Evolutionary conservation across 2,888 invertebrate species (phyloP).

Genomic region (Catocala nupta): DNA sequence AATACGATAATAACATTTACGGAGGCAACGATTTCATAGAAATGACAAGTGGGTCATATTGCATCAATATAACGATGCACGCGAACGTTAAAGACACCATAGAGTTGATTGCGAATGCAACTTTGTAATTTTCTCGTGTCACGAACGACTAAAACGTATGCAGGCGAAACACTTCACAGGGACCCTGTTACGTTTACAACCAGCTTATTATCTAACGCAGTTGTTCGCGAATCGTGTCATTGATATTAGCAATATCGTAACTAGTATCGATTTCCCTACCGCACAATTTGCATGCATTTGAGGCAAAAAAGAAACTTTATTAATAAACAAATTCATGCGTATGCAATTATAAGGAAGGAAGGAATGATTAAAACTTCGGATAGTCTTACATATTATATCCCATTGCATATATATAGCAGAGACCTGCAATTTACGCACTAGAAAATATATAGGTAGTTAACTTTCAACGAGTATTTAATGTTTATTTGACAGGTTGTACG

Average conservation of each 20-base stretch:
- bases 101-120: slow-evolving; percentile 71
- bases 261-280: slow-evolving; percentile 48
- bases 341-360: slow-evolving; percentile 57
- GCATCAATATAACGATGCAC: slow-evolving; percentile 81
- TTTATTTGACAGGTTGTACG: slow-evolving; percentile 26
- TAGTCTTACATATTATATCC: slow-evolving; percentile 56
- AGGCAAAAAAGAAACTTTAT: slow-evolving; percentile 30
- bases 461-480: slow-evolving; percentile 32
- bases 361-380: slow-evolving; percentile 53
- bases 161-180: slow-evolving; percentile 47
- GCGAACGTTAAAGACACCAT: slow-evolving; percentile 76
- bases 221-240: slow-evolving; percentile 43
- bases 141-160: slow-evolving; percentile 61
- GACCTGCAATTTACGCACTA: slow-evolving; percentile 35
- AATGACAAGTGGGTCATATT: slow-evolving; percentile 79
- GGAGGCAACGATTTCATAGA: slow-evolving; percentile 68
- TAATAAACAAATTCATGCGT: slow-evolving; percentile 33
- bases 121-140: slow-evolving; percentile 73
- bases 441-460: slow-evolving; percentile 37
- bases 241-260: slow-evolving; percentile 47
- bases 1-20: slow-evolving; percentile 36
- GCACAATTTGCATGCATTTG: slow-evolving; percentile 32
- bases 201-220: slow-evolving; percentile 41
- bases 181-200: slow-evolving; percentile 49
- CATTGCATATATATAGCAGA: slow-evolving; percentile 44